Conservation (phyloP, 92 coral and sea anemone genomes). For the Phenganax marumi region DNA sequence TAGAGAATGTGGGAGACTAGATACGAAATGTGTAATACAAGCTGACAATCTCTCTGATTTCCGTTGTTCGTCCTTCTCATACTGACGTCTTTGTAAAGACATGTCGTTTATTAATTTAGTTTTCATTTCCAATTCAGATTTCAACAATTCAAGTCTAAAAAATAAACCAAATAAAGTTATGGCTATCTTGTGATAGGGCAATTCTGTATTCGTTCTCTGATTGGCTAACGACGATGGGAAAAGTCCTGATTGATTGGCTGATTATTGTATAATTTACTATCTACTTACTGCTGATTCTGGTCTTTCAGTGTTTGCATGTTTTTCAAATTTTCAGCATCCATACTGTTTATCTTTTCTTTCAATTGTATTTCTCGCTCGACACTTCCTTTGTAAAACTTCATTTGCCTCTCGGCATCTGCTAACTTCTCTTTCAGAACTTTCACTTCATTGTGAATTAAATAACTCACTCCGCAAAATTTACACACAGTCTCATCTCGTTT, state of each 20-base stretch:
- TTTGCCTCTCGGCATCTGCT: conserved; percentile 77
- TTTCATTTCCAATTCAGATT: conserved; percentile 41
- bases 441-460: conserved; percentile 95
- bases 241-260: too few species aligned
- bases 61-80: conserved; percentile 18
- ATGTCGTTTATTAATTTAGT: conserved; percentile 26
- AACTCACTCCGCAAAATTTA: conserved; percentile 98
- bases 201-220: too few species aligned
- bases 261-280: too few species aligned
- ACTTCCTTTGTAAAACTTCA: conserved; percentile 91
- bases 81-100: conserved; percentile 17
- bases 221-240: too few species aligned
- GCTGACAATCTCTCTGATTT: conserved; percentile 15
- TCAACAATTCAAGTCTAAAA: conserved; percentile 37
- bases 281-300: conserved; percentile 37
- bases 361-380: conserved; percentile 86
- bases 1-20: neutral
- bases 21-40: neutral
- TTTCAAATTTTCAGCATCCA: conserved; percentile 61
- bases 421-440: conserved; percentile 84
- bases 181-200: neutral
- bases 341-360: conserved; percentile 61
- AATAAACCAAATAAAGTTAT: neutral
- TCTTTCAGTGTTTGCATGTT: conserved; percentile 5
- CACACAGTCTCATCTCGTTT: conserved; percentile 88